A percentile compares a stretch with the other conserved stretches of the same genome.
These are phyloP conservation scores for Autographa pulchrina DNA, from an alignment of 2,888 invertebrate species.

Conservation along the genomic window DNA sequence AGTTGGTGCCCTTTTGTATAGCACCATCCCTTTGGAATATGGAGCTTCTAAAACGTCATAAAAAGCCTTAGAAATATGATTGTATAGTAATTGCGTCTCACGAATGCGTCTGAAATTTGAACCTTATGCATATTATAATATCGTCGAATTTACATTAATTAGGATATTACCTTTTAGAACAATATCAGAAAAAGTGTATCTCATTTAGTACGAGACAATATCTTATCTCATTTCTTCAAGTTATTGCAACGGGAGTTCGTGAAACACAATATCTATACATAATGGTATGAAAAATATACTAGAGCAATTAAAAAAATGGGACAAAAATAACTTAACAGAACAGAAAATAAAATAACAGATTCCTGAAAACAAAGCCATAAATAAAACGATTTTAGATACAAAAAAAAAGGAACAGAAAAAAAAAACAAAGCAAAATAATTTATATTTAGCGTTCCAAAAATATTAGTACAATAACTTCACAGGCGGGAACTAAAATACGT, in stretches of 20 bases:
- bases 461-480: no score
- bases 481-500: no score
- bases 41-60: neutral
- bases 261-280: neutral
- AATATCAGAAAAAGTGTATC: no score
- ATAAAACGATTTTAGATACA: slow-evolving; percentile 13
- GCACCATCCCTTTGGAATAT: neutral
- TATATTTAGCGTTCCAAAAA: neutral
- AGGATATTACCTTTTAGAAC: no score
- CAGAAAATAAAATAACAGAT: no score
- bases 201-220: no score
- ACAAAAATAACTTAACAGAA: no score
- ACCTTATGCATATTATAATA: no score
- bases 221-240: no score
- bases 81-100: neutral
- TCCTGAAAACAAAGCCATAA: slow-evolving; percentile 10
- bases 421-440: neutral
- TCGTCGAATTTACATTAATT: no score
- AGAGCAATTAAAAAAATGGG: no score
- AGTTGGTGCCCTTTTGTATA: neutral
- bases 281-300: neutral
- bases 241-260: no score
- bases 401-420: neutral
- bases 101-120: neutral
- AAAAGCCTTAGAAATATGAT: neutral